A percentile compares a stretch with the other conserved stretches of the same genome.
Conservation (phyloP, 2,888 invertebrate species). For the Furcula furcula region DNA sequence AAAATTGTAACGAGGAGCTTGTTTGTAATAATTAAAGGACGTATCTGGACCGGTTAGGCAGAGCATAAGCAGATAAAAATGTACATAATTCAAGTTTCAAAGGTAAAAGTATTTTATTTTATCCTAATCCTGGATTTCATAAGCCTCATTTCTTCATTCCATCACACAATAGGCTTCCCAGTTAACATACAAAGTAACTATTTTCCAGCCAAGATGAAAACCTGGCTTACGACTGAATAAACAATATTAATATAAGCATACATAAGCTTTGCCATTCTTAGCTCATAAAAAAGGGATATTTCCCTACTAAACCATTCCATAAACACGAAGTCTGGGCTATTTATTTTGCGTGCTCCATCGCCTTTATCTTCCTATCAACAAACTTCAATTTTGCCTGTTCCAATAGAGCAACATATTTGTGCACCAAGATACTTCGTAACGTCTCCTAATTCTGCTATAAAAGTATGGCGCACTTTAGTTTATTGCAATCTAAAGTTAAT, state of each 20-base stretch:
- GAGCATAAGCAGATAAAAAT: too few relatives aligned
- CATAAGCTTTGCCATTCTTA: conserved; percentile 71
- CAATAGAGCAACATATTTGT: conserved; percentile 6
- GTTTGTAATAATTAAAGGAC: too few relatives aligned
- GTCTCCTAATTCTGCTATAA: conserved; percentile 70
- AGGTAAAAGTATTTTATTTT: not conserved
- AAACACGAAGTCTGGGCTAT: conserved; percentile 55
- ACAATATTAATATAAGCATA: conserved; percentile 69
- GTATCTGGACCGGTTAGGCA: too few relatives aligned
- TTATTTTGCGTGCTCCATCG: conserved; percentile 14
- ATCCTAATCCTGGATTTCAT: conserved; percentile 6
- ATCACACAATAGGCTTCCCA: conserved; percentile 10
- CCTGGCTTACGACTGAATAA: conserved; percentile 52
- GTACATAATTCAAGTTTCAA: too few relatives aligned
- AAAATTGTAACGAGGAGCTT: too few relatives aligned
- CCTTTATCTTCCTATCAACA: conserved; percentile 21
- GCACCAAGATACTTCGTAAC: conserved; percentile 44
- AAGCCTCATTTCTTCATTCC: conserved; percentile 3
- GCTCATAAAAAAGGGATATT: conserved; percentile 77
- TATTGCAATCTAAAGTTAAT: conserved; percentile 77
- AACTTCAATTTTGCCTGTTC: conserved; percentile 19
- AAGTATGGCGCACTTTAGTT: conserved; percentile 73
- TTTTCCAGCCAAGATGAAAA: conserved; percentile 28
- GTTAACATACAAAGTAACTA: conserved; percentile 24
- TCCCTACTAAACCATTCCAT: conserved; percentile 70